phyloP scores from a whole-genome alignment of 2,888 invertebrate species.

The Bombylius discolor region DNA sequence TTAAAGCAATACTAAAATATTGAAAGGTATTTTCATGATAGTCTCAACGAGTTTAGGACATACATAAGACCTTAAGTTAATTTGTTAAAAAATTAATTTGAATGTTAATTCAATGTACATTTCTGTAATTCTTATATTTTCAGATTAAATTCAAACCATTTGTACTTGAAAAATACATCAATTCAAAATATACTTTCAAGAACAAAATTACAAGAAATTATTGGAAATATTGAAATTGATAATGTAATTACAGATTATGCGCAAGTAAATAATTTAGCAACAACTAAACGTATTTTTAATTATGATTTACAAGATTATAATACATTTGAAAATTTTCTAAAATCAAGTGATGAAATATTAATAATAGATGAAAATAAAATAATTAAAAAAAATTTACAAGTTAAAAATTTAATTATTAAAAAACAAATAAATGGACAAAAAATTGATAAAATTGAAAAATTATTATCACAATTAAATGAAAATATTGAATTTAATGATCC shows the following conservation, averaged over 20 bases:
- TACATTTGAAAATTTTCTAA: neutral
- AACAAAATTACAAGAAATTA: constrained; percentile 4
- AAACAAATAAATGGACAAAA: constrained; percentile 22
- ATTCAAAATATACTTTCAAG: constrained; percentile 7
- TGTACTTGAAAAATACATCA: neutral
- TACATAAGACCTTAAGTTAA: no score
- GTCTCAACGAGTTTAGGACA: no score
- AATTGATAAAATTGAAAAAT: constrained; percentile 22
- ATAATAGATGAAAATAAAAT: constrained; percentile 7
- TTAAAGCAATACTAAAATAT: no score
- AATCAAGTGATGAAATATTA: neutral
- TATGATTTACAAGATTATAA: neutral
- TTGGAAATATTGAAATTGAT: neutral
- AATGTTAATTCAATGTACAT: no score
- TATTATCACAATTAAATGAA: constrained; percentile 22
- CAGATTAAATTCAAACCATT: neutral
- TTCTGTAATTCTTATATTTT: no score
- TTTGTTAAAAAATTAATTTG: no score
- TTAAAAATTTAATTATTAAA: constrained; percentile 30
- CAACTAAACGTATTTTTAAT: neutral
- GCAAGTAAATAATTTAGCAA: neutral
- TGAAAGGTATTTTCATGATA: no score
- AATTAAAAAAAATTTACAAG: constrained; percentile 26
- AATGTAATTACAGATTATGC: neutral
- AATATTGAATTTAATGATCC: constrained; percentile 29